Evolutionary conservation across 2,113 vertebrate species (phyloP).

Genomic region (Solea solea): DNA sequence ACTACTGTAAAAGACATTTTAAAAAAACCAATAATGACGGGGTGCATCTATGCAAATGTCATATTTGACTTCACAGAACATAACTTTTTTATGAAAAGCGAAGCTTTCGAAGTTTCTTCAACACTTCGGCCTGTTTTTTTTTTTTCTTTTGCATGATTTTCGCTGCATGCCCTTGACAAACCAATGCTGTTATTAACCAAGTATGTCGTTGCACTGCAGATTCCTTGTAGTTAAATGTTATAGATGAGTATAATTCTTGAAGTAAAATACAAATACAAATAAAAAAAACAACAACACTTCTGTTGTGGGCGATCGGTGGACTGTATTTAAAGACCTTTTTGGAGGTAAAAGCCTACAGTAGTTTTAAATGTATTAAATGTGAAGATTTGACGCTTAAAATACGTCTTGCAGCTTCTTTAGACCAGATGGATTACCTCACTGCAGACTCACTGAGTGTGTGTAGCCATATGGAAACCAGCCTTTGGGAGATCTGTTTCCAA

Average conservation of each 20-base stretch:
- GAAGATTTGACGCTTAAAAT: not conserved
- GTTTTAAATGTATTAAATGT: not conserved
- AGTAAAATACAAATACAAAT: not conserved
- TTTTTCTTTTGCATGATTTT: not conserved
- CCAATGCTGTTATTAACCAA: no score
- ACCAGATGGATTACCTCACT: constrained; percentile 34
- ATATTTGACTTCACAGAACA: constrained; percentile 10
- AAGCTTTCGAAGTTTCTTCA: constrained; percentile 2
- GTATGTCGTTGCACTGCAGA: not conserved
- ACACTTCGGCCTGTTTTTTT: not conserved
- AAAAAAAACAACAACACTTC: not conserved
- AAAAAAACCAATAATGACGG: constrained; percentile 1
- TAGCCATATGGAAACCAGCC: constrained; percentile 45
- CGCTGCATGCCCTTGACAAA: not conserved
- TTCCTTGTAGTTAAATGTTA: not conserved
- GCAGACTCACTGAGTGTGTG: constrained; percentile 1
- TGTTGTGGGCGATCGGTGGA: no score
- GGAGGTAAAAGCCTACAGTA: not conserved
- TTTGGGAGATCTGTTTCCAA: constrained; percentile 27
- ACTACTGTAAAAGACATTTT: not conserved
- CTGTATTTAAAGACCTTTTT: not conserved
- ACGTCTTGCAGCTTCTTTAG: not conserved
- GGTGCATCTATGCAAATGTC: not conserved
- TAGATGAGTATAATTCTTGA: no score
- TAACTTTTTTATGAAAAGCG: not conserved